phyloP scores from a whole-genome alignment of 2,888 invertebrate genomes.

The Dynastes grantii region DNA sequence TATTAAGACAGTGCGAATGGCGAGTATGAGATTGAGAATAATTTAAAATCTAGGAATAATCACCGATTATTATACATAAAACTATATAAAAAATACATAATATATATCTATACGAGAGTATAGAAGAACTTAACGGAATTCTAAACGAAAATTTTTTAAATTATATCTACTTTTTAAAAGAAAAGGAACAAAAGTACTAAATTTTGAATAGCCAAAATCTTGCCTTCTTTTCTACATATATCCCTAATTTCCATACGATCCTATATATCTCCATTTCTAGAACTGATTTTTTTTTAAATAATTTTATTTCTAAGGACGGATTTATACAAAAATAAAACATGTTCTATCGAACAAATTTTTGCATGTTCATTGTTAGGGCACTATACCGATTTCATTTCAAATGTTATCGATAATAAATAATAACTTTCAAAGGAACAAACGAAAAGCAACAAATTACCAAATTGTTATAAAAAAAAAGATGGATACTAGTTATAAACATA shows the following conservation, averaged over 20 bases:
- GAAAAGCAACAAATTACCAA: conserved; percentile 43
- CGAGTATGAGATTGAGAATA: conserved; percentile 29
- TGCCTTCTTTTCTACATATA: conserved; percentile 55
- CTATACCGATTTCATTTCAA: conserved; percentile 61
- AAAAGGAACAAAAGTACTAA: conserved; percentile 54
- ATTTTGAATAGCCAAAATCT: conserved; percentile 63
- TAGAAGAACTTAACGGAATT: conserved; percentile 35
- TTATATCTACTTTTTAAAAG: conserved; percentile 35
- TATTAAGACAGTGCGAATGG: background rate
- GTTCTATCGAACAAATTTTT: conserved; percentile 54
- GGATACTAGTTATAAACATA: conserved; percentile 60
- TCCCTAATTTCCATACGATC: conserved; percentile 28
- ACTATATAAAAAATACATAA: conserved; percentile 39
- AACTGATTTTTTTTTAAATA: conserved; percentile 46
- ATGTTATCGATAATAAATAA: conserved; percentile 41
- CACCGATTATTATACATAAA: conserved; percentile 48
- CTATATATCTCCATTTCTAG: conserved; percentile 38
- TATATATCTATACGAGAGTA: conserved; percentile 36
- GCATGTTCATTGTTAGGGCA: conserved; percentile 65
- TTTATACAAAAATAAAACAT: conserved; percentile 43
- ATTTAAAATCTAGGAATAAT: conserved; percentile 45
- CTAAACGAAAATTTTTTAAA: conserved; percentile 43
- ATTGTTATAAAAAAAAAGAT: conserved; percentile 50
- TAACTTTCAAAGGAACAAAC: conserved; percentile 13
- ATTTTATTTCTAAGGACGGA: conserved; percentile 59